phyloP scores from a whole-genome alignment of 2,888 invertebrate species.

The Mesorhabditis sp. region DNA sequence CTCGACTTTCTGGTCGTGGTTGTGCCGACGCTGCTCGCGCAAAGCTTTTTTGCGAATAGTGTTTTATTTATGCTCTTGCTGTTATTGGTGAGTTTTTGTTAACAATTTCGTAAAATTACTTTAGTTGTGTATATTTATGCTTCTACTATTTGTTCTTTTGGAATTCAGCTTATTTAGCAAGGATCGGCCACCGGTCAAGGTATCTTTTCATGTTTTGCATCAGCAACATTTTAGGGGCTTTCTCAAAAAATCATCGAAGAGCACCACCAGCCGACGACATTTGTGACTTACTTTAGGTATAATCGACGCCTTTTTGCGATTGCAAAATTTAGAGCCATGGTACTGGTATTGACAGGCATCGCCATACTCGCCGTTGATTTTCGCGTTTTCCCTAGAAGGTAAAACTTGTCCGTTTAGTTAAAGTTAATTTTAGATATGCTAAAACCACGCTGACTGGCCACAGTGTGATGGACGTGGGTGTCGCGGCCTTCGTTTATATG shows the following conservation, averaged over 20 bases:
- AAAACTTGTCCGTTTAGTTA: neutral
- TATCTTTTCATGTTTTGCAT: neutral
- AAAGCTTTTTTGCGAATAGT: slow-evolving; percentile 29
- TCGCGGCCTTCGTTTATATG: slow-evolving; percentile 78
- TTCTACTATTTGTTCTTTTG: slow-evolving; percentile 14
- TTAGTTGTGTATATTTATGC: neutral
- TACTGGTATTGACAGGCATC: slow-evolving; percentile 69
- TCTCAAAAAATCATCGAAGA: slow-evolving; percentile 36
- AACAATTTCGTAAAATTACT: slow-evolving; percentile 12
- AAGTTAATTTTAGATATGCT: neutral
- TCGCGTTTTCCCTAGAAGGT: slow-evolving; percentile 73
- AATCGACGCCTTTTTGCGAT: neutral
- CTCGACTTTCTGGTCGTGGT: slow-evolving; percentile 41
- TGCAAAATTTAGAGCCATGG: slow-evolving; percentile 20
- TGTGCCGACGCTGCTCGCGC: slow-evolving; percentile 29
- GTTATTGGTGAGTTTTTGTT: slow-evolving; percentile 11
- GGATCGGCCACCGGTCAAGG: slow-evolving; percentile 1
- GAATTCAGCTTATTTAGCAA: slow-evolving; percentile 11
- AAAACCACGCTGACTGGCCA: slow-evolving; percentile 41
- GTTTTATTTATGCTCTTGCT: slow-evolving; percentile 13
- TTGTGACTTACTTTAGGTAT: slow-evolving; percentile 43
- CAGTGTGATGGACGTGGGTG: slow-evolving; percentile 86
- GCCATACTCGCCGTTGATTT: slow-evolving; percentile 94
- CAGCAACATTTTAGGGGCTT: slow-evolving; percentile 11
- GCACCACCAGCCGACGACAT: slow-evolving; percentile 37